Evolutionary conservation across 2,113 vertebrate species (phyloP).

Genomic region (Pterophyllum scalare): DNA sequence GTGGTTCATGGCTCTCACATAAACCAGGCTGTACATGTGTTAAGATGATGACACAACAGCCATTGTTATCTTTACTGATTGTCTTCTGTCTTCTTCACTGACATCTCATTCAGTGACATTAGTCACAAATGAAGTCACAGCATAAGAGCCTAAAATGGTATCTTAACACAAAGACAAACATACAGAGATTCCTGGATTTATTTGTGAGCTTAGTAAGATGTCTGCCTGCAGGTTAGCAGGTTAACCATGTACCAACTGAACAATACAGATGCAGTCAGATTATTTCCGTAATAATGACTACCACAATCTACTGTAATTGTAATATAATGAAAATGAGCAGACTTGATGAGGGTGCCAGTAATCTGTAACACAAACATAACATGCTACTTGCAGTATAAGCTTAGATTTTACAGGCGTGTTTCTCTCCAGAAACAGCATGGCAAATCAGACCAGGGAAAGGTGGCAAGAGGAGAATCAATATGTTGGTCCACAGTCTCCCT

Average conservation of each 20-base stretch:
- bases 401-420: not conserved
- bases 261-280: not conserved
- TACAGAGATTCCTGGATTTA: not conserved
- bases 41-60: not conserved
- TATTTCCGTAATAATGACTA: not conserved
- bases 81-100: not conserved
- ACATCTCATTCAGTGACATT: conserved; percentile 1
- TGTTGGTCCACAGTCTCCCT: too few relatives aligned
- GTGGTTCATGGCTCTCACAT: not conserved
- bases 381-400: not conserved
- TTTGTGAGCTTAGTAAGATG: not conserved
- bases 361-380: not conserved
- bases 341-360: not conserved
- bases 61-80: not conserved
- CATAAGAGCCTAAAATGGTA: not conserved
- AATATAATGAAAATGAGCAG: not conserved
- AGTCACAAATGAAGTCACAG: not conserved
- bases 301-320: not conserved
- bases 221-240: not conserved
- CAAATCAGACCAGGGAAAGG: not conserved
- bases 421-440: not conserved
- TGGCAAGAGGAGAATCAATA: not conserved
- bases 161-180: not conserved
- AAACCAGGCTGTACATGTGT: not conserved
- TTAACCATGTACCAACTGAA: not conserved